A percentile compares a stretch with the other conserved stretches of the same genome.
These are phyloP conservation scores for Boleophthalmus pectinirostris DNA, from an alignment of 2,113 vertebrate genomes.

Conservation along the genomic window DNA sequence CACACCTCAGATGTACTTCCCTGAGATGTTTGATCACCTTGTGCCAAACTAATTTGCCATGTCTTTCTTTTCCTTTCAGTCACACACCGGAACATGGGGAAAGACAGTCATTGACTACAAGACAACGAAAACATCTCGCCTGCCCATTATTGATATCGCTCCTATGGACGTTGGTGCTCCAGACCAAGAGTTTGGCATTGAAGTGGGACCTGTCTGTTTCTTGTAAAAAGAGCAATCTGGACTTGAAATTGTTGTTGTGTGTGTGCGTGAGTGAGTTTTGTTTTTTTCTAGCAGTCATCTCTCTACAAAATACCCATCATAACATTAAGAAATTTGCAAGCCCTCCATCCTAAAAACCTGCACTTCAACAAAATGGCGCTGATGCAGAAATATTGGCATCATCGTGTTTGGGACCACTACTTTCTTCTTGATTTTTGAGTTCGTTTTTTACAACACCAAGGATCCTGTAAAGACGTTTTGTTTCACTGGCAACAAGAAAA, in stretches of 20 bases:
- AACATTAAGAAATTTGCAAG: conserved; percentile 72
- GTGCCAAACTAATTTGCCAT: neutral
- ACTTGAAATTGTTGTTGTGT: conserved; percentile 91
- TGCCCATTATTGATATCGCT: conserved; percentile 98
- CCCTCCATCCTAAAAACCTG: conserved; percentile 72
- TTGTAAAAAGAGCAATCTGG: conserved; percentile 99
- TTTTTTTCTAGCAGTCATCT: conserved; percentile 93
- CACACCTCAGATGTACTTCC: neutral
- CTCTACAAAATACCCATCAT: conserved; percentile 77
- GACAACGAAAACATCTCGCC: conserved; percentile 95
- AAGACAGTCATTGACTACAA: conserved; percentile 99
- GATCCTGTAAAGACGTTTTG: conserved; percentile 83
- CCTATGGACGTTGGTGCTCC: conserved; percentile 97
- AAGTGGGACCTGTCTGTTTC: conserved; percentile 96
- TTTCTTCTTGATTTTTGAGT: conserved; percentile 64
- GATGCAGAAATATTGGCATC: conserved; percentile 72
- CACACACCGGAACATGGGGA: conserved; percentile 94
- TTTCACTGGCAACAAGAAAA: conserved; percentile 87
- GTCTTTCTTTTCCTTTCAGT: conserved; percentile 73
- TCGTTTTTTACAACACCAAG: conserved; percentile 79
- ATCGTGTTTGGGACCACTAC: conserved; percentile 80
- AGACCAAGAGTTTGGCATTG: conserved; percentile 97
- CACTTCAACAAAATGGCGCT: conserved; percentile 83
- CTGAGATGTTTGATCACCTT: neutral
- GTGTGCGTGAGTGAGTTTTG: conserved; percentile 71